Base-by-base conservation (phyloP, 2,797 vertebrate genomes). In the Helostoma temminkii region DNA sequence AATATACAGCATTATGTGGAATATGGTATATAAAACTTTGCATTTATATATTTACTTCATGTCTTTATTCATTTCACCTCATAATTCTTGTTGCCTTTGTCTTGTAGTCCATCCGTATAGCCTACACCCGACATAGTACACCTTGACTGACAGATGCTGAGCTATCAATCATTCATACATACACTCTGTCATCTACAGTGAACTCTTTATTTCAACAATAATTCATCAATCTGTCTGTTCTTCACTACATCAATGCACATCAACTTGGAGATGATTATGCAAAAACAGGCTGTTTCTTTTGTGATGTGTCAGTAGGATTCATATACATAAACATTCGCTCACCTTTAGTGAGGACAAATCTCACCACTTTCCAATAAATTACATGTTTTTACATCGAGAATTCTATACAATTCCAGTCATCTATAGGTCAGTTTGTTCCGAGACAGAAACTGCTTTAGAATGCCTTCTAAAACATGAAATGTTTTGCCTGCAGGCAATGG, bases 221-320 rank as follows among this genome's bases (percentile, higher is more conserved):
- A n/a, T n/a, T n/a, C n/a, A n/a, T n/a, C n/a, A n/a, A n/a, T 14
- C 41, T 56, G 58, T 53, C 53, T 73, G n/a, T n/a, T 24, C 70
- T 28, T 49, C 52, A 53, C 54, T 63, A 19, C 53, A 18, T 71
- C 36, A 49, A 36, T 18, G 39, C 58, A 45, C 58, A 39, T 67
- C 70, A 49, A 68, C 85, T 83, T 58, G 43, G 65, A 77, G 61
- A 70, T 77, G 56, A 64, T 82, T 79, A 87, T 76, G 74, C 52
- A 83, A 83, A 83, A 80, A 54, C 48, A 41, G n/a, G 25, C 53
- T 43, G 42, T 58, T 78, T 56, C 74, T 73, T 81, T 72, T 69
- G 71, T 65, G 59, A 73, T 48, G 53, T 34, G 37, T 59, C 54
- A 34, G 65, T n/a, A 28, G 39, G 67, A 70, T n/a, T n/a, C n/a